phyloP scores from a whole-genome alignment of 2,888 invertebrate species.

The Macrosoma leucophasiata region DNA sequence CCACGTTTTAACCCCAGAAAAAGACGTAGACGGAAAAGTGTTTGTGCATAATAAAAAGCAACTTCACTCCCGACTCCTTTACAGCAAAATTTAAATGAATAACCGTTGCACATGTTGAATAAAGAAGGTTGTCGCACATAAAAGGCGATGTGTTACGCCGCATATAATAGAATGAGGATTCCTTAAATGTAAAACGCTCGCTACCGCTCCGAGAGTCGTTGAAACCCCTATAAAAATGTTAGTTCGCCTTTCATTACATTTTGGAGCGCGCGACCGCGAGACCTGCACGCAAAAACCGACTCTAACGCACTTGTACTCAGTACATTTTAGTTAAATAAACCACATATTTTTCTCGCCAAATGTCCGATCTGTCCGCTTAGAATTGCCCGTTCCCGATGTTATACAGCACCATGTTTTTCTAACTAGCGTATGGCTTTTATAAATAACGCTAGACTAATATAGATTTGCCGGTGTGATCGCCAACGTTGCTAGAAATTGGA shows the following conservation, averaged over 20 bases:
- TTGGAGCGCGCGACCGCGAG: constrained; percentile 40
- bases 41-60: too few relatives aligned
- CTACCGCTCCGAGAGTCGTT: constrained; percentile 60
- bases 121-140: constrained; percentile 56
- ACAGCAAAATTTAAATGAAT: constrained; percentile 30
- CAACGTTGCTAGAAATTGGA: not conserved
- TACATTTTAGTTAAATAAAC: constrained; percentile 27
- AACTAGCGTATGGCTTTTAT: constrained; percentile 25
- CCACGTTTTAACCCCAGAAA: too few relatives aligned
- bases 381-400: constrained; percentile 47
- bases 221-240: constrained; percentile 72
- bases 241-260: constrained; percentile 70
- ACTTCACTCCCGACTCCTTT: constrained; percentile 12
- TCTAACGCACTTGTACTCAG: constrained; percentile 27
- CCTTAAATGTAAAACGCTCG: constrained; percentile 70
- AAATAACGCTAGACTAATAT: not conserved
- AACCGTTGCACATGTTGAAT: constrained; percentile 33
- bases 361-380: constrained; percentile 50
- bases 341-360: constrained; percentile 45
- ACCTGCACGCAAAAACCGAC: constrained; percentile 32
- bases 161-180: constrained; percentile 67
- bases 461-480: not conserved
- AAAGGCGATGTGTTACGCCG: constrained; percentile 57
- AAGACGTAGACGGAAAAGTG: too few relatives aligned
- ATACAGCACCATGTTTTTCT: constrained; percentile 45